phyloP scores from a whole-genome alignment of 2,888 invertebrate species.

The Lordiphosa andalusiaca region DNA sequence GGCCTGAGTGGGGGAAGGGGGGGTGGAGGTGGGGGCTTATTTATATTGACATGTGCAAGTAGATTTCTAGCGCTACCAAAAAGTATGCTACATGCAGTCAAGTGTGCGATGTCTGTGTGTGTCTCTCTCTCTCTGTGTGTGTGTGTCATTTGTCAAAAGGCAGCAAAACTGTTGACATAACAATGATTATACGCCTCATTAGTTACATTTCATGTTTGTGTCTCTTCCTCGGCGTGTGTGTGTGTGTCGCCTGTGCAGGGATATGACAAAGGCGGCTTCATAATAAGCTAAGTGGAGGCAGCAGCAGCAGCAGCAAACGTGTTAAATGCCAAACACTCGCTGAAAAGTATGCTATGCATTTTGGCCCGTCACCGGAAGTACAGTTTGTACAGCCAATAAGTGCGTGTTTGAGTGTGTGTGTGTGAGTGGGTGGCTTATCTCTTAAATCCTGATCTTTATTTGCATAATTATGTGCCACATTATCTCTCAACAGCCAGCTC shows the following conservation, averaged over 20 bases:
- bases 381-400: conserved; percentile 9
- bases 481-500: conserved; percentile 59
- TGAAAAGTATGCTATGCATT: conserved; percentile 37
- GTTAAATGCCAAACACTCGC: conserved; percentile 24
- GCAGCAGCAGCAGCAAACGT: conserved; percentile 25
- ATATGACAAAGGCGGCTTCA: conserved; percentile 15
- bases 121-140: conserved; percentile 14
- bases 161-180: conserved; percentile 75
- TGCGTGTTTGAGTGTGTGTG: conserved; percentile 12
- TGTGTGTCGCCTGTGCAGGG: conserved; percentile 15
- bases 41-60: conserved; percentile 69
- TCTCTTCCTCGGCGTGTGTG: conserved; percentile 12
- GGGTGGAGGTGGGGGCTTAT: conserved; percentile 49
- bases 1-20: neutral
- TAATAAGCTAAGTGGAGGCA: conserved; percentile 37
- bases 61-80: conserved; percentile 47
- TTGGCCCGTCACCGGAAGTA: conserved; percentile 28
- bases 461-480: conserved; percentile 66
- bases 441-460: too few species aligned
- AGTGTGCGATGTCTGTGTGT: conserved; percentile 19
- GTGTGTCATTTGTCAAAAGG: conserved; percentile 65
- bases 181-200: conserved; percentile 76
- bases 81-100: conserved; percentile 30
- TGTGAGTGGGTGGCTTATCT: conserved; percentile 7
- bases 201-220: conserved; percentile 53